Percentiles rank a stretch among this genome's conserved stretches.
phyloP scores from a whole-genome alignment of 2,888 invertebrate genomes.

The Scrobipalpa costella region DNA sequence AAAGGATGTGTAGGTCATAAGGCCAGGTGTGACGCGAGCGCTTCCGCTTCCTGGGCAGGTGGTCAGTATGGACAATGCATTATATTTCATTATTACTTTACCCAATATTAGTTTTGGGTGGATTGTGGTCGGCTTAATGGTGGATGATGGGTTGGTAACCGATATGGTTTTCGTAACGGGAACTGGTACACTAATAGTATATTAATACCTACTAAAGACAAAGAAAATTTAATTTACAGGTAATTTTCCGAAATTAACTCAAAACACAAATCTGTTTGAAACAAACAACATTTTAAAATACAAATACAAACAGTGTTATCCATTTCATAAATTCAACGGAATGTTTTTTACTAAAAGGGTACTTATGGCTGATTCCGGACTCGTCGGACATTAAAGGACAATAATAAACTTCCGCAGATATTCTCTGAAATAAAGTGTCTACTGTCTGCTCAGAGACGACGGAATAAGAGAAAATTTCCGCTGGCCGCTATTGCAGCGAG shows the following conservation, averaged over 20 bases:
- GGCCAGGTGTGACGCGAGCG: slow-evolving; percentile 69
- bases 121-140: slow-evolving; percentile 13
- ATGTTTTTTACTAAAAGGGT: slow-evolving; percentile 5
- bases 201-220: no score
- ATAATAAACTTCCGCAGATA: slow-evolving; percentile 32
- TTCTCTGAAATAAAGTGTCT: slow-evolving; percentile 49
- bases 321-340: background rate
- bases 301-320: background rate
- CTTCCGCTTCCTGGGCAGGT: slow-evolving; percentile 69
- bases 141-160: background rate
- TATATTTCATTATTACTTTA: slow-evolving; percentile 29
- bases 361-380: slow-evolving; percentile 22
- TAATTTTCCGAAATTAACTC: no score
- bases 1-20: slow-evolving; percentile 65
- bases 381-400: slow-evolving; percentile 26
- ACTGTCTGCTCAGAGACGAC: slow-evolving; percentile 49
- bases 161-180: background rate
- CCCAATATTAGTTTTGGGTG: background rate
- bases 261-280: no score
- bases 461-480: slow-evolving; percentile 61
- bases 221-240: no score
- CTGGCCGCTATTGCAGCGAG: slow-evolving; percentile 56
- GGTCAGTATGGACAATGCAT: slow-evolving; percentile 44
- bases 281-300: background rate
- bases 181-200: no score